These are phyloP conservation scores for Cryptoblepharus egeriae DNA, from an alignment of 2,797 vertebrate genomes.

Conservation along the genomic window DNA sequence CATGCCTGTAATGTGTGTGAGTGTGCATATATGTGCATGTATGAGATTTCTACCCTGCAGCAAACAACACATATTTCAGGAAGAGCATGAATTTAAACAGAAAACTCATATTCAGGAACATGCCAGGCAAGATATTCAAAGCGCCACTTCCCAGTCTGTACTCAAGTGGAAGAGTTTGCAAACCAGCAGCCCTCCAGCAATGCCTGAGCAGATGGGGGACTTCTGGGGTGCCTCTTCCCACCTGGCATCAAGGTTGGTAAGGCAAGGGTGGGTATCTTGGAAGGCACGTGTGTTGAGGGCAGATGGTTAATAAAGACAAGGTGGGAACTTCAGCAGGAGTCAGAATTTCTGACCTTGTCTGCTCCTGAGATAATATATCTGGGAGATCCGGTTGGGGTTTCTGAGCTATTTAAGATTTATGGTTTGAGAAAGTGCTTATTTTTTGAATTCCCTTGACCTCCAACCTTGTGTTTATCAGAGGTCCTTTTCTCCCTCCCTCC, in stretches of 20 bases:
- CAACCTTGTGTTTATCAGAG: conserved; percentile 70
- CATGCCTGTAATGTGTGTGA: too few species aligned
- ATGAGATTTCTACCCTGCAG: neutral
- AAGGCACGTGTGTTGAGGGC: accelerated
- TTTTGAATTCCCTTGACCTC: conserved; percentile 62
- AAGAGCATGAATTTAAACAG: too few species aligned
- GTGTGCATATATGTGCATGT: too few species aligned
- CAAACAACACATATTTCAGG: neutral
- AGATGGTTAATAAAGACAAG: neutral
- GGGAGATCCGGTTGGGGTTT: conserved; percentile 60
- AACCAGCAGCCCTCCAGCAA: neutral
- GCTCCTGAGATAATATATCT: conserved; percentile 65
- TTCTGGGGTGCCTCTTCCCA: neutral
- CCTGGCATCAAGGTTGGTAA: neutral
- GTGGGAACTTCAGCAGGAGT: conserved; percentile 44
- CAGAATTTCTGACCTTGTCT: conserved; percentile 56
- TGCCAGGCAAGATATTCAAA: too few species aligned
- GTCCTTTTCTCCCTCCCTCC: conserved; percentile 47
- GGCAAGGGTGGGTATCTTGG: accelerated
- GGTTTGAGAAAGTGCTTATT: conserved; percentile 77
- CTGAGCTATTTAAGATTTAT: conserved; percentile 74
- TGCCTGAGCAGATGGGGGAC: neutral
- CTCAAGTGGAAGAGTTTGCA: too few species aligned
- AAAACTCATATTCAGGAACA: too few species aligned
- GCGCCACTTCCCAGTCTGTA: neutral